Evolutionary conservation across 2,888 invertebrate genomes (phyloP), one percentile per base, ranked within the genome.

Genomic region (Rhodophaea formosa): DNA sequence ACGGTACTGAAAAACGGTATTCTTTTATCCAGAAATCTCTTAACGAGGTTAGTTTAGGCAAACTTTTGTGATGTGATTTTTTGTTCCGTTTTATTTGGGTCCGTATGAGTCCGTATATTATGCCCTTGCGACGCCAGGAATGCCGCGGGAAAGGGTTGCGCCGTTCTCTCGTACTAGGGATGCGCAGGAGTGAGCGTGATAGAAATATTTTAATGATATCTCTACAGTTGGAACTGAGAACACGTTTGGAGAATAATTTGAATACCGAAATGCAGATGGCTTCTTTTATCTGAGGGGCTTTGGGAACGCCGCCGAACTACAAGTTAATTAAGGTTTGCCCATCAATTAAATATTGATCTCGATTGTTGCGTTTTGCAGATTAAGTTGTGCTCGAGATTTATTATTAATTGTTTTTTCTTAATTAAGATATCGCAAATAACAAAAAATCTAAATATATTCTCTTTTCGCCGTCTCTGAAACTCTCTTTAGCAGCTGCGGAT

Each of bases 21-120:
- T 88, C 86, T 80, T 88, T 90, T 89, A 89, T 88, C 88, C 88
- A 87, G 84, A 85, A 86, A 91, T 91, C 89, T 90, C 79, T 83
- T 89, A 91, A 91, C 88, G 88, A 91, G 86, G 86, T 89, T 88
- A 90, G 91, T 86, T 88, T 90, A 91, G 88, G 87, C 90, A 88
- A 90, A 91, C 88, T 88, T 88, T 89, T 88, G 89, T 90, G 85
- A 88, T 84, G 86, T 86, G 81, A 77, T 87, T 86, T 85, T 87
- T 86, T 84, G 81, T 86, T 82, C 77, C 68, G 67, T 84, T 86
- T 88, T 87, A 83, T 87, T 84, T 76, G 82, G 84, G 80, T 75
- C 83, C 84, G 75, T 87, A 88, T 88, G 88, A 84, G 84, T 79
- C 70, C 74, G 74, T 83, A 85, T 86, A 82, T 80, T 84, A 82